These are phyloP conservation scores for Chaetodon auriga DNA, from an alignment of 2,113 vertebrate genomes.

Conservation along the genomic window DNA sequence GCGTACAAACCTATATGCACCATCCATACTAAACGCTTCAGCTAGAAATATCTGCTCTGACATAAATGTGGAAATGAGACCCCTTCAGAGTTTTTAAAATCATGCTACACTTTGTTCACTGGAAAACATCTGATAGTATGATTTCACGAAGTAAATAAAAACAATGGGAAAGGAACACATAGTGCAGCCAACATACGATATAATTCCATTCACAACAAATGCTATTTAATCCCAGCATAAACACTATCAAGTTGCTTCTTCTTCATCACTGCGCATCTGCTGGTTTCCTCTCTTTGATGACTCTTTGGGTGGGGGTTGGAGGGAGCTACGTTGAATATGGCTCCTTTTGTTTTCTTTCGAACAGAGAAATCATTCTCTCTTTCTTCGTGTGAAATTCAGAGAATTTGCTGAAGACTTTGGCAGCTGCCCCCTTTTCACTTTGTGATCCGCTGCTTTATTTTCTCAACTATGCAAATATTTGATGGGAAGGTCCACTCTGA, in stretches of 20 bases:
- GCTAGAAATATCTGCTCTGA: slow-evolving; percentile 33
- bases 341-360: slow-evolving; percentile 20
- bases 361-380: slow-evolving; percentile 23
- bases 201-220: slow-evolving; percentile 25
- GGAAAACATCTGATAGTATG: slow-evolving; percentile 34
- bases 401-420: slow-evolving; percentile 41
- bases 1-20: slow-evolving; percentile 31
- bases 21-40: slow-evolving; percentile 45
- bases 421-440: slow-evolving; percentile 6
- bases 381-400: slow-evolving; percentile 49
- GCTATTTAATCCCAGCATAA: slow-evolving; percentile 13
- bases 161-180: slow-evolving; percentile 5
- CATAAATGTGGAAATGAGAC: slow-evolving; percentile 20
- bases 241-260: slow-evolving; percentile 17
- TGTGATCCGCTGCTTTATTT: slow-evolving; percentile 11
- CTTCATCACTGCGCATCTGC: slow-evolving; percentile 1
- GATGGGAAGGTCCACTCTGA: slow-evolving; percentile 27
- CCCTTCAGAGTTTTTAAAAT: slow-evolving; percentile 53
- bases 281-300: slow-evolving; percentile 29
- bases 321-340: background rate
- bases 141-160: slow-evolving; percentile 42
- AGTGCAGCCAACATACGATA: slow-evolving; percentile 37
- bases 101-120: slow-evolving; percentile 52
- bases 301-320: slow-evolving; percentile 61
- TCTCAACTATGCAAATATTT: slow-evolving; percentile 17